Percentiles rank a stretch among this genome's conserved stretches.
These are phyloP conservation scores for Torymus tubicola DNA, from an alignment of 2,888 invertebrate genomes.

Conservation along the genomic window DNA sequence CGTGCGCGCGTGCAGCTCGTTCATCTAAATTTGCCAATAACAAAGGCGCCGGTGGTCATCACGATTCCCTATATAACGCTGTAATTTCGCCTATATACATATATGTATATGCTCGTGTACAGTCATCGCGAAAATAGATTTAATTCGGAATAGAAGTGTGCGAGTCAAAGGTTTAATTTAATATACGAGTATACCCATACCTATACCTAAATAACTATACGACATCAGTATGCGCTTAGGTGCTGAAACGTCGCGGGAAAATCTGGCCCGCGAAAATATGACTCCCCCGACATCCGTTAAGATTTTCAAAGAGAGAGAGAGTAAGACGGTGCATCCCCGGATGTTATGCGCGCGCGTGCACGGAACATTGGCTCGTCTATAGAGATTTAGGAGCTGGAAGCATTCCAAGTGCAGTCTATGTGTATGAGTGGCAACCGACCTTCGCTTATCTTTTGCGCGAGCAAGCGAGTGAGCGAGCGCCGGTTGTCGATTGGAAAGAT, in stretches of 20 bases:
- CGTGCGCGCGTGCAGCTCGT: not conserved
- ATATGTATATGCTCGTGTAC: too few relatives aligned
- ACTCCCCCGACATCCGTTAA: not conserved
- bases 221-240: conserved; percentile 4
- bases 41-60: not conserved
- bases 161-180: conserved; percentile 53
- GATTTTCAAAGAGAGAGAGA: not conserved
- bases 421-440: conserved; percentile 3
- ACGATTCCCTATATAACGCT: too few relatives aligned
- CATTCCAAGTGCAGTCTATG: conserved; percentile 17
- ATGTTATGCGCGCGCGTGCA: not conserved
- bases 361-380: conserved; percentile 21
- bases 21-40: conserved; percentile 31
- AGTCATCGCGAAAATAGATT: conserved; percentile 49
- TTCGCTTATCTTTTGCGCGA: conserved; percentile 10
- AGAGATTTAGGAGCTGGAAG: conserved; percentile 38
- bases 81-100: too few relatives aligned
- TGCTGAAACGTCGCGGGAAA: conserved; percentile 15
- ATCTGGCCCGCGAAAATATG: not conserved
- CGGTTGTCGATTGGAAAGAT: conserved; percentile 1
- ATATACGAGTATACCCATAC: too few relatives aligned
- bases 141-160: conserved; percentile 34
- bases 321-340: not conserved
- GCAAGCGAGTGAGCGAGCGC: not conserved
- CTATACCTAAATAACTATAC: too few relatives aligned